Evolutionary conservation across 2,888 invertebrate species (phyloP), one percentile per base, ranked within the genome.

Genomic region (Brachypalpus laphriformis): DNA sequence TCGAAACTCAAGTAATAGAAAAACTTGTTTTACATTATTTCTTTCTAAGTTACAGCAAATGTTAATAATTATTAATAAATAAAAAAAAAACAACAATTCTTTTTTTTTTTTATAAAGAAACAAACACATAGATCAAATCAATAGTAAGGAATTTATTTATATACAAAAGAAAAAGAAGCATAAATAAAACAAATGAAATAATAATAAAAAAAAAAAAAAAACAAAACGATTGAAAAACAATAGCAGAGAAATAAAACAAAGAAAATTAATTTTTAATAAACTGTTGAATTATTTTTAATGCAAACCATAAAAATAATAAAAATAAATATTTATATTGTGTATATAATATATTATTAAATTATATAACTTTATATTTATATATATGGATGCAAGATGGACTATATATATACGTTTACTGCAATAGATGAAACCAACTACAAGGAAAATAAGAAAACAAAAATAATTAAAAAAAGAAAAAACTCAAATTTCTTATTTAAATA

Each of bases 221-320:
- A 54, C 40, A 45, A 70, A 77, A 56, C 54, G 37, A 56, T 54
- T 63, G 57, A 65, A 49, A 74, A 82, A 78, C 82, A 82, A 77
- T 82, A 82, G 82, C 82, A 82, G 82, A 82, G 82, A 82, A 77
- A 78, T 72, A 78, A 82, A 82, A 61, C 65, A 77, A 82, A 82
- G 45, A 65, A 80, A 83, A 74, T 75, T 85, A 81, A 85, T 85
- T 85, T 85, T 81, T 85, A 85, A 85, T 85, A 81, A 85, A 85
- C 85, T 85, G 85, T 85, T 85, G 81, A 85, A 85, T 85, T 81
- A 85, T 85, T 85, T 85, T 81, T 85, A 85, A 85, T 81, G 85
- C 85, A 85, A 82, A 85, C 85, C 85, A 85, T 85, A 81, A 85
- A 80, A 71, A 68, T 66, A 83, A 83, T 14, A 70, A 31, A 31